Evolutionary conservation across 2,888 invertebrate species (phyloP), one percentile per base, ranked within the genome.

Genomic region (Tuta absoluta): DNA sequence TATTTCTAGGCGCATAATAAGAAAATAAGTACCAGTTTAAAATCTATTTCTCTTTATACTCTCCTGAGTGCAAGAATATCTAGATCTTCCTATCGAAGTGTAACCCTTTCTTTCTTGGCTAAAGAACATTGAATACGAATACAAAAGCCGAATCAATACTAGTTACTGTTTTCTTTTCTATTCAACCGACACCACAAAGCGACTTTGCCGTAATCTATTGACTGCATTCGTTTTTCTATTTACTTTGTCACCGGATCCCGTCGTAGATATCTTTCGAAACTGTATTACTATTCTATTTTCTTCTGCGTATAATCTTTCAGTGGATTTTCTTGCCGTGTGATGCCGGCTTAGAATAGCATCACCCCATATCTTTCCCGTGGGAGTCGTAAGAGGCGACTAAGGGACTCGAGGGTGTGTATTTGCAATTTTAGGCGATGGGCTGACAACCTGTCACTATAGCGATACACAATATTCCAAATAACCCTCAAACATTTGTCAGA

Each of bases 191-290:
- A n/a, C 45, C 45, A 17, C 45, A 45, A 45, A n/a, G 45, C 3
- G 45, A n/a, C 45, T 45, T 45, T 17, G 45, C 45, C 45, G 45
- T 45, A 45, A 45, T 45, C 45, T 45, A 45, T 45, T 45, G 45
- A 45, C 45, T 45, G 45, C 45, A 45, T 45, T 45, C 17, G 45
- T 45, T 53, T 23, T 12, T 53, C 24, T 53, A 23, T 53, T 53
- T 53, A 23, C 24, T 23, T 53, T 23, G 49, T 45, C 45, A 23
- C 24, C 51, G 23, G 51, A 53, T 53, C 24, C 3, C 49, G 23
- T 23, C 14, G 4, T 14, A 5, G 51, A 24, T 48, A 48, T 23
- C 51, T 53, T 53, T 17, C 45, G 14, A 4, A 14, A 19, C 23
- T 23, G 23, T 23, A 53, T 24, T 53, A 24, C 14, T 12, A 53